These are phyloP conservation scores for Sinocyclocheilus rhinocerous DNA, from an alignment of 2,113 vertebrate genomes.

Conservation along the genomic window DNA sequence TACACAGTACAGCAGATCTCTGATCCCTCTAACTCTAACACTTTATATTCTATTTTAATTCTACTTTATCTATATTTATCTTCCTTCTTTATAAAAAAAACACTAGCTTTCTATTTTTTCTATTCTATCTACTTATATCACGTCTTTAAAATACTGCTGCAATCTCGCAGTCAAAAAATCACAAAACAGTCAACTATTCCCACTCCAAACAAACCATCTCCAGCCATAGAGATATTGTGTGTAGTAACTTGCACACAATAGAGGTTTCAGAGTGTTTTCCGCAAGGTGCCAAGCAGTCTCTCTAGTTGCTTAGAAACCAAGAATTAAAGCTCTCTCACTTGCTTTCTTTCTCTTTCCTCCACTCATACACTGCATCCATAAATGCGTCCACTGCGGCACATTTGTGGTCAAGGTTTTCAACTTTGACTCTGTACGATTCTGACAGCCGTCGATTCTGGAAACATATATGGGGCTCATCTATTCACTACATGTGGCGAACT, in stretches of 20 bases:
- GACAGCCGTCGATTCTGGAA: not conserved
- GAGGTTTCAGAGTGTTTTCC: constrained; percentile 42
- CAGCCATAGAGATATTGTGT: constrained; percentile 38
- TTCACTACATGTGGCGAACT: not conserved
- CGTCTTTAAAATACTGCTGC: not conserved
- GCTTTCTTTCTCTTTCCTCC: constrained; percentile 4
- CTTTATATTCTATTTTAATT: too few species aligned
- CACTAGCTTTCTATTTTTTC: too few species aligned
- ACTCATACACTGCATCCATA: constrained; percentile 41
- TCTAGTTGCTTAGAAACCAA: constrained; percentile 60
- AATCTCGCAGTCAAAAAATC: not conserved
- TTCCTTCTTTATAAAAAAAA: too few species aligned
- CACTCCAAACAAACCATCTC: constrained; percentile 3
- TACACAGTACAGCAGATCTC: too few species aligned
- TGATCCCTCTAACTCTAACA: too few species aligned
- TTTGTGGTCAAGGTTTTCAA: constrained; percentile 27
- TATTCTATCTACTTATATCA: too few species aligned
- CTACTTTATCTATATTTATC: too few species aligned
- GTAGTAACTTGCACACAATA: constrained; percentile 42
- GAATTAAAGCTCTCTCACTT: constrained; percentile 27
- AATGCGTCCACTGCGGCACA: constrained; percentile 26
- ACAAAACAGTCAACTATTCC: not conserved
- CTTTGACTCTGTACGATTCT: constrained; percentile 6
- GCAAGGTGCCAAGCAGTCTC: constrained; percentile 48
- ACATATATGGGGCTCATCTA: not conserved